Evolutionary conservation across 2,888 invertebrate genomes (phyloP), one percentile per base, ranked within the genome.

Genomic region (Nephrotoma appendiculata): DNA sequence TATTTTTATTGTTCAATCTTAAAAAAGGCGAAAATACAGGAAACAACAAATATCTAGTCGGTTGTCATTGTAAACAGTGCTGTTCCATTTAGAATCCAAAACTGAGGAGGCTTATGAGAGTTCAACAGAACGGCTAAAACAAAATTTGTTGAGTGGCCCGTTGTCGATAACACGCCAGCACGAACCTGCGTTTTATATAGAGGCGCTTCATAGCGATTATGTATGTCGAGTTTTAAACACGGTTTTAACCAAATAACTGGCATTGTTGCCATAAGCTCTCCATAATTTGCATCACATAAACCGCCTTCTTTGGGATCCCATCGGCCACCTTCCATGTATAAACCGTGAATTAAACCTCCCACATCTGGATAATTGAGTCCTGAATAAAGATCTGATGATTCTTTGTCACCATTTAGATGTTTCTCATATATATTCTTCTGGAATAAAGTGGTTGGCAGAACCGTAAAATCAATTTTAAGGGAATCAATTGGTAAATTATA

Each of bases 131-230:
- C 95, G 0, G 96, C 93, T 84, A 98, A 93, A 45, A 98, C 96
- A 90, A 98, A 98, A 92, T 98, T 98, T 1, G 98, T 98, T 89
- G 97, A 98, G 91, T 98, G 98, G 0, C 98, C 98, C 0, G 98
- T 98, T 0, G 98, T 98, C 6, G 97, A 97, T 12, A 98, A 93
- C 0, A 94, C 94, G 83, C 98, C 98, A 41, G 97, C 96, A 87
- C 98, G 93, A 88, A 96, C 95, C 45, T 96, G 95, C 0, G 98
- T 98, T 92, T 98, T 98, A 91, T 98, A 98, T 12, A 98, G 92
- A 0, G 98, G 98, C 31, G 95, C 88, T 45, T 91, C 91, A 87
- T 91, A 91, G 7, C 91, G 90, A 15, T 88, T 84, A 12, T 87
- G 83, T 0, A 88, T 6, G 0, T 87, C 71, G 0, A 91, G 9